Base-by-base conservation (phyloP, 2,113 vertebrate species). In the Scomber japonicus region DNA sequence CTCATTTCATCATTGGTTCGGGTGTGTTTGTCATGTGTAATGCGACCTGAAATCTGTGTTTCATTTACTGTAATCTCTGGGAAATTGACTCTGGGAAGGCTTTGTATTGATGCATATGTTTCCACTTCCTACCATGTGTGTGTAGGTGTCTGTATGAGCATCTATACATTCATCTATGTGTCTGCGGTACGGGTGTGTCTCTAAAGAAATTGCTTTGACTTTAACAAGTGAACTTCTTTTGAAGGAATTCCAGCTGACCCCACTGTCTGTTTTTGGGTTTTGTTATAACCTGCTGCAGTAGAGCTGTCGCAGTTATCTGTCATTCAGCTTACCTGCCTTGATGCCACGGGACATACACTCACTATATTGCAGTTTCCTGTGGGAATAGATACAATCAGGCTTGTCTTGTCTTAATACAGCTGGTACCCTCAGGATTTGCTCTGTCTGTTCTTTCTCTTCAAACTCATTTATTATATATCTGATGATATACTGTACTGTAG, bases 181-280 rank as follows among this genome's bases (percentile, higher is more conserved):
- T 80, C 15, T 67, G 55, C 11, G 1, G 53, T 40, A 8, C 27
- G 11, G 49, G 27, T 65, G 51, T 75, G 30, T 66, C 73, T 78
- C 54, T 50, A 30, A 49, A 54, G 55, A 66, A 79, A 80, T 74
- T 15, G n/a, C 81, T 81, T 84, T 65, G 78, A 85, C 77, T 92
- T 83, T 63, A 85, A 71, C 77, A 76, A 80, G 78, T 83, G 62
- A 79, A 89, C 65, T 91, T 87, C 24, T 55, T 78, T 50, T 73
- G 61, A 80, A 63, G 71, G 49, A 64, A 66, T 40, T 81, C 76
- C 84, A 89, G 84, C 72, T 93, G 91, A 69, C 55, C 60, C 35
- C 2, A 5, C 81, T 65, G 69, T 81, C 84, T 90, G 85, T 83
- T 86, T 70, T 74, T 35, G 64, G 73, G 50, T 81, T 66, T 67